A percentile compares a stretch with the other conserved stretches of the same genome.
Conservation (phyloP, 1,140 invertebrate genomes). For the Nylanderia fulva region DNA sequence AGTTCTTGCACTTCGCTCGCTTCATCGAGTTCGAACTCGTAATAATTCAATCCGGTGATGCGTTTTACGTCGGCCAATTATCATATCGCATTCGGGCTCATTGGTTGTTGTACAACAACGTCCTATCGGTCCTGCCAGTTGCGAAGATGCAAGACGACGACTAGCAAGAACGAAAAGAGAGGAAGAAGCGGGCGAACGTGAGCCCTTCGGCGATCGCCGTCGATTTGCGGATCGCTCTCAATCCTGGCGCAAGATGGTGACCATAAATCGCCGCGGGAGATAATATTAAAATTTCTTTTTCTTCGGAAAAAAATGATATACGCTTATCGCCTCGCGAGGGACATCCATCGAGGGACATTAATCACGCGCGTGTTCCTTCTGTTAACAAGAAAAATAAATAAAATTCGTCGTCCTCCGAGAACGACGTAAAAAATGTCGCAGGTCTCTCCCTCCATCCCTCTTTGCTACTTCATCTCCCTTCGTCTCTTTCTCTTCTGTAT, state of each 20-base stretch:
- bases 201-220: constrained; percentile 27
- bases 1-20: not conserved
- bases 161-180: not conserved
- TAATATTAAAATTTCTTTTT: constrained; percentile 72
- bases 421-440: not conserved
- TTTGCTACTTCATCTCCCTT: not conserved
- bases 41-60: constrained; percentile 69
- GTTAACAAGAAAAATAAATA: constrained; percentile 51
- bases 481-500: not conserved
- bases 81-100: constrained; percentile 64
- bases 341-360: constrained; percentile 48
- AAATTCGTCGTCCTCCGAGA: not conserved
- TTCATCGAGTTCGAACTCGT: constrained; percentile 32
- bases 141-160: constrained; percentile 20
- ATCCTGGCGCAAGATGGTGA: constrained; percentile 32
- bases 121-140: constrained; percentile 52
- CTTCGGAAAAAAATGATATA: constrained; percentile 56
- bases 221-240: constrained; percentile 44
- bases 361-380: constrained; percentile 50
- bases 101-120: constrained; percentile 61
- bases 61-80: constrained; percentile 61
- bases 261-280: constrained; percentile 64
- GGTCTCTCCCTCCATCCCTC: not conserved
- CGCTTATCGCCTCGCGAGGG: constrained; percentile 37
- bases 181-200: not conserved